Conservation (phyloP, 2,888 invertebrate species). For the Athrips mouffetella region DNA sequence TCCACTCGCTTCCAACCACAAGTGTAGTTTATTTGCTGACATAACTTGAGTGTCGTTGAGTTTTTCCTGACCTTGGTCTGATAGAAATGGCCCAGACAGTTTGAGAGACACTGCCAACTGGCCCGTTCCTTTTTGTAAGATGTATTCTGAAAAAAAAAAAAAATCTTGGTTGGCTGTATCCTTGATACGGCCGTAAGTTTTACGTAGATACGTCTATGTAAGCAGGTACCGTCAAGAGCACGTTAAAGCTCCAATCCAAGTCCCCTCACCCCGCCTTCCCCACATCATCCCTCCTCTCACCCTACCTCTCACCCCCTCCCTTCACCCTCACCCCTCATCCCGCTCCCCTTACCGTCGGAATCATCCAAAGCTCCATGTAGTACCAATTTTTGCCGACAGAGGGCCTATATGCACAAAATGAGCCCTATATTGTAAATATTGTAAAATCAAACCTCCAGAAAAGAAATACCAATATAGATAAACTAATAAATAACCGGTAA, state of each 20-base stretch:
- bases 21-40: conserved; percentile 37
- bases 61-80: conserved; percentile 53
- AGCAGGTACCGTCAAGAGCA: neutral
- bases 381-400: too few relatives aligned
- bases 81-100: conserved; percentile 58
- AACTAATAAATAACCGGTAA: too few relatives aligned
- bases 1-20: conserved; percentile 39
- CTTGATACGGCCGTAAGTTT: too few relatives aligned
- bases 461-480: too few relatives aligned
- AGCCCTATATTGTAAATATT: too few relatives aligned
- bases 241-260: neutral
- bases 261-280: neutral
- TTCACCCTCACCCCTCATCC: too few relatives aligned
- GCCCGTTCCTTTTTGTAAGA: conserved; percentile 29
- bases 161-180: conserved; percentile 13
- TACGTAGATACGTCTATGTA: neutral
- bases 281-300: too few relatives aligned
- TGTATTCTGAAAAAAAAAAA: conserved; percentile 40
- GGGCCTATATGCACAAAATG: too few relatives aligned
- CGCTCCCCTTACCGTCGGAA: too few relatives aligned
- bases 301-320: too few relatives aligned
- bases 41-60: conserved; percentile 42
- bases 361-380: too few relatives aligned
- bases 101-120: conserved; percentile 40
- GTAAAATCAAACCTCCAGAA: too few relatives aligned